phyloP scores from a whole-genome alignment of 2,888 invertebrate species.

The Ichneumoninae sp. region DNA sequence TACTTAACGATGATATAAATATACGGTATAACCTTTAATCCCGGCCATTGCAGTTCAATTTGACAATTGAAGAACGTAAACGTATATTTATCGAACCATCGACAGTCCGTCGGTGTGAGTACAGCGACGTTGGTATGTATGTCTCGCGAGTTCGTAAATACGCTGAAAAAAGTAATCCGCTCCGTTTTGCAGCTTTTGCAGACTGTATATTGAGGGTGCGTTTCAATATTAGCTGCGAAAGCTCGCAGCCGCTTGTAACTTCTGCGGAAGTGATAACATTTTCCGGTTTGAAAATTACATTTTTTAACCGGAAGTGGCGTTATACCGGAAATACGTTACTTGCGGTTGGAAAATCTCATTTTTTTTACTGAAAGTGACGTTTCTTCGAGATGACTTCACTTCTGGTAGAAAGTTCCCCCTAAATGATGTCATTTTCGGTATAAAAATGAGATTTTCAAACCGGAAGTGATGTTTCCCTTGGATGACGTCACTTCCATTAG shows the following conservation, averaged over 20 bases:
- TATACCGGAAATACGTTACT: no score
- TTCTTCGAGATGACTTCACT: no score
- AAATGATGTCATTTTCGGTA: no score
- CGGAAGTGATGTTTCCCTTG: no score
- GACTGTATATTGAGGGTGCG: neutral
- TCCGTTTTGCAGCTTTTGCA: no score
- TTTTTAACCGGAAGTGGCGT: no score
- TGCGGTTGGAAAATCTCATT: no score
- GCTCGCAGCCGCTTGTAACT: neutral
- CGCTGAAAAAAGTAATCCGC: conserved; percentile 15
- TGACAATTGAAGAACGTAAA: conserved; percentile 71
- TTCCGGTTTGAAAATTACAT: neutral
- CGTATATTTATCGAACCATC: conserved; percentile 67
- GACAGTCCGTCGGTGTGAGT: conserved; percentile 55
- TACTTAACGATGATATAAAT: conserved; percentile 61
- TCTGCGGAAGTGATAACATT: neutral
- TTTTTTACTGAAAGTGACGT: no score
- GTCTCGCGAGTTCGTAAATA: conserved; percentile 21
- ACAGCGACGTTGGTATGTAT: neutral
- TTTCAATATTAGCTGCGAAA: neutral
- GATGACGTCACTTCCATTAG: no score
- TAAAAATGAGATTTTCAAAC: no score
- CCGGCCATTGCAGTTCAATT: conserved; percentile 81
- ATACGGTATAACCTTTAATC: conserved; percentile 82
- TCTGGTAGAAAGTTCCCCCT: no score